These are phyloP conservation scores for Fregata magnificens DNA, from an alignment of 2,113 vertebrate genomes.

Conservation along the genomic window DNA sequence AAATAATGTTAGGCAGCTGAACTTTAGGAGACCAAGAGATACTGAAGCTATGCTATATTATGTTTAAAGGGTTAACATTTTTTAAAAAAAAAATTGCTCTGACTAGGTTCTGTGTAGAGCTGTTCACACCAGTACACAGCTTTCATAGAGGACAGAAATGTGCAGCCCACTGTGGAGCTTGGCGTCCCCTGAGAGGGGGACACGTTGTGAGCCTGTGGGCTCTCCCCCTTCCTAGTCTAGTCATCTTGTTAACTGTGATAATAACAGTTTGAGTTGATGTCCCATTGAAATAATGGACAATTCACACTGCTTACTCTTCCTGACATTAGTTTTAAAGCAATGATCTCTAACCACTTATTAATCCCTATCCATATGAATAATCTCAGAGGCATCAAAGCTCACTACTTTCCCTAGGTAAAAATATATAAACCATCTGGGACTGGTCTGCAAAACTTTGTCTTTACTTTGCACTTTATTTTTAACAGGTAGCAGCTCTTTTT, in stretches of 20 bases:
- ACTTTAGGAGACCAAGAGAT: neutral
- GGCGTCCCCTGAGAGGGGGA: neutral
- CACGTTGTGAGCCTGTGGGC: accelerated
- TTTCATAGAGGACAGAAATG: neutral
- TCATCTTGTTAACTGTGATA: neutral
- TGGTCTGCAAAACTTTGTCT: neutral
- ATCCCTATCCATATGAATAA: neutral
- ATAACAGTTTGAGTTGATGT: neutral
- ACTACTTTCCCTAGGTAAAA: neutral
- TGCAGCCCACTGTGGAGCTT: neutral
- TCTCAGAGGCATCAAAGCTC: neutral
- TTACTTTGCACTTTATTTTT: neutral
- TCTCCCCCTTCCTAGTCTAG: neutral
- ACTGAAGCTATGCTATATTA: neutral
- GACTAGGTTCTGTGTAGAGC: neutral
- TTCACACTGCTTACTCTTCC: neutral
- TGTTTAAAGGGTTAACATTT: neutral
- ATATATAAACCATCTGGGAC: neutral
- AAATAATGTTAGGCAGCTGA: neutral
- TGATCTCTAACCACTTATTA: neutral
- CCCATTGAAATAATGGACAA: neutral
- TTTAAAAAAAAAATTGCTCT: neutral
- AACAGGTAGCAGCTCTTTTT: neutral
- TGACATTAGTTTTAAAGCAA: neutral
- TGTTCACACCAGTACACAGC: neutral